Evolutionary conservation across 2,113 vertebrate genomes (phyloP).

Genomic region (Nasalis larvatus): DNA sequence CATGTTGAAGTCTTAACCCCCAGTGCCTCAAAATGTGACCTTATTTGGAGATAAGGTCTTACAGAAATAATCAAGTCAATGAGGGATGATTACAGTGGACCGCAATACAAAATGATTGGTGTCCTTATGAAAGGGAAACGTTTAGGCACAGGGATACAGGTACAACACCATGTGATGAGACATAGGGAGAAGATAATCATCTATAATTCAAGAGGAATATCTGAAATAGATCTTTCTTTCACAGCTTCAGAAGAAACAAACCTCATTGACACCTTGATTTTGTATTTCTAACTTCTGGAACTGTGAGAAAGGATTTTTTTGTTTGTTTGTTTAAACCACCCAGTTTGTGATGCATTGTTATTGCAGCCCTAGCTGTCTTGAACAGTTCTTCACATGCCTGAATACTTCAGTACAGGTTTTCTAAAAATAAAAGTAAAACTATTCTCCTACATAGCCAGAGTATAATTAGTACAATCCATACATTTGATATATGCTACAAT

Average conservation of each 20-base stretch:
- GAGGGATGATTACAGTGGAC: background rate
- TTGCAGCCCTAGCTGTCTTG: background rate
- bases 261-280: background rate
- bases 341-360: background rate
- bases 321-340: background rate
- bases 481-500: background rate
- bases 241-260: background rate
- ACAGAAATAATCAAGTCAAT: background rate
- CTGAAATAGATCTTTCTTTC: background rate
- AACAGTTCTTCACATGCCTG: background rate
- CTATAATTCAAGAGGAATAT: background rate
- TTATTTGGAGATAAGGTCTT: background rate
- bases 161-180: background rate
- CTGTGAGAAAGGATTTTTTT: background rate
- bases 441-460: background rate
- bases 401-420: background rate
- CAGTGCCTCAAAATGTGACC: background rate
- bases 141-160: background rate
- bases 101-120: background rate
- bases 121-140: background rate
- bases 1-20: background rate
- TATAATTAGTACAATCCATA: background rate
- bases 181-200: background rate
- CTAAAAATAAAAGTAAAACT: background rate
- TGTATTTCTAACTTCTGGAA: background rate